Evolutionary conservation across 2,888 invertebrate species (phyloP).

Genomic region (Aphidoletes aphidimyza): DNA sequence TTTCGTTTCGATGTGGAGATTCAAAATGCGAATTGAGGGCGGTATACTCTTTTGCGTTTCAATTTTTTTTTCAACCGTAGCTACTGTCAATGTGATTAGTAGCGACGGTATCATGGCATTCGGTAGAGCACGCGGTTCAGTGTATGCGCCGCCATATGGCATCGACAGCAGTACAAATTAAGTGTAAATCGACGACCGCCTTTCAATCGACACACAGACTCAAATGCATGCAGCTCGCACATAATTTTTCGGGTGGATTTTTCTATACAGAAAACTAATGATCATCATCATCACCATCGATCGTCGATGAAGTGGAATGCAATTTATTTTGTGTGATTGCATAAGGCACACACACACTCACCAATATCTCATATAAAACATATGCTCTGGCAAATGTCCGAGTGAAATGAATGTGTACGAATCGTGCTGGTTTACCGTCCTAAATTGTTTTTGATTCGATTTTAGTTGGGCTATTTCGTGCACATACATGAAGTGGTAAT

Average conservation of each 20-base stretch:
- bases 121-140: too few species aligned
- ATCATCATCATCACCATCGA: slow-evolving; percentile 41
- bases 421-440: too few species aligned
- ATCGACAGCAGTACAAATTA: slow-evolving; percentile 23
- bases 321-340: slow-evolving; percentile 44
- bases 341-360: slow-evolving; percentile 28
- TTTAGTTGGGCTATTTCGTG: slow-evolving; percentile 52
- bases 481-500: slow-evolving; percentile 27
- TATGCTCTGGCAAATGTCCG: too few species aligned
- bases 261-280: slow-evolving; percentile 9
- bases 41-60: background rate
- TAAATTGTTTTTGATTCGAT: slow-evolving; percentile 50
- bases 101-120: background rate
- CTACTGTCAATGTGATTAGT: slow-evolving; percentile 53
- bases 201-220: background rate
- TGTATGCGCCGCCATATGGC: background rate
- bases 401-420: too few species aligned
- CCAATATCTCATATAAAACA: too few species aligned
- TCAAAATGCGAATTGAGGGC: slow-evolving; percentile 45
- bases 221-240: background rate
- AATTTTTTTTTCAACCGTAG: background rate
- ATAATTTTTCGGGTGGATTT: background rate
- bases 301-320: slow-evolving; percentile 26
- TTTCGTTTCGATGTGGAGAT: background rate
- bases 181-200: slow-evolving; percentile 48